These are phyloP conservation scores for Drosophila kanapiae DNA, from an alignment of 1,140 invertebrate species.

Conservation along the genomic window DNA sequence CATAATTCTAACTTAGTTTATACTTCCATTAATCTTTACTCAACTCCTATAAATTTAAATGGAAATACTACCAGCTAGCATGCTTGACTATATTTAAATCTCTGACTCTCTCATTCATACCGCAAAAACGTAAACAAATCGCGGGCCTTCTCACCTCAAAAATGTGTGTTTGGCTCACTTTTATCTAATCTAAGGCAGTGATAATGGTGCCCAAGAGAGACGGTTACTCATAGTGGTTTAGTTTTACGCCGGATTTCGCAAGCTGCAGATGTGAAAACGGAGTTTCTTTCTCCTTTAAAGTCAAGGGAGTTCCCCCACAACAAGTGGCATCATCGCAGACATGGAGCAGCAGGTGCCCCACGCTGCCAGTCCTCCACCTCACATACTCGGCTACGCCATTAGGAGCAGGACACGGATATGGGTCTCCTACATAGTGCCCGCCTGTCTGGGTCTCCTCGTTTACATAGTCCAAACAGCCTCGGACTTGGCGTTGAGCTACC, in stretches of 20 bases:
- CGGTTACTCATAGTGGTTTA: slow-evolving; percentile 74
- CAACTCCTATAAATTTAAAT: not conserved
- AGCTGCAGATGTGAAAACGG: slow-evolving; percentile 37
- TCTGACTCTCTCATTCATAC: not conserved
- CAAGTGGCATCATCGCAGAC: slow-evolving; percentile 7
- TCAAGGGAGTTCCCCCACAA: slow-evolving; percentile 5
- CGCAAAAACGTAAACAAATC: slow-evolving; percentile 69
- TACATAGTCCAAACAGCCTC: slow-evolving; percentile 86
- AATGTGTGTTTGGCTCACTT: slow-evolving; percentile 19
- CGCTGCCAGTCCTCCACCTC: slow-evolving; percentile 81
- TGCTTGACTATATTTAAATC: not conserved
- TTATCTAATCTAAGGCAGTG: slow-evolving; percentile 58
- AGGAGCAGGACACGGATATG: slow-evolving; percentile 86
- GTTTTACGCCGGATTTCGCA: slow-evolving; percentile 60
- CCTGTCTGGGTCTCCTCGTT: slow-evolving; percentile 83
- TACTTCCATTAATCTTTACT: not conserved
- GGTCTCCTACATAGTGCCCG: slow-evolving; percentile 86
- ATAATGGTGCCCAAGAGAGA: slow-evolving; percentile 24
- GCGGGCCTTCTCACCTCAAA: slow-evolving; percentile 14
- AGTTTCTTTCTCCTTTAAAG: not conserved
- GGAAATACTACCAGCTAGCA: not conserved
- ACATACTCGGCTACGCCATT: slow-evolving; percentile 86
- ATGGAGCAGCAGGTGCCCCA: slow-evolving; percentile 45
- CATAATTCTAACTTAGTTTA: no score
- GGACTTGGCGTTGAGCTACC: slow-evolving; percentile 86